Base-by-base conservation (phyloP, 2,888 invertebrate genomes). In the Poecilobothrus nobilitatus region DNA sequence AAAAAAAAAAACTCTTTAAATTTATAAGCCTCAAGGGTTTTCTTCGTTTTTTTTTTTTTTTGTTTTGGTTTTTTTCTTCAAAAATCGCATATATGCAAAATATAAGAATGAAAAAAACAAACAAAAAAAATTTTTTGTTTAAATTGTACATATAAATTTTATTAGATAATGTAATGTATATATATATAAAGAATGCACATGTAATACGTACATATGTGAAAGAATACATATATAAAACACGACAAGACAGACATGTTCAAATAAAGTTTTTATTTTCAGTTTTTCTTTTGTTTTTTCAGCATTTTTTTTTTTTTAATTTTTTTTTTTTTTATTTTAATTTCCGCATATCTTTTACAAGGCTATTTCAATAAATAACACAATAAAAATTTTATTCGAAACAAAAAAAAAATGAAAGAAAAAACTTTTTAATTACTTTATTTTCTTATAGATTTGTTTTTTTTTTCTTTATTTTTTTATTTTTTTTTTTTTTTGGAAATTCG, bases 1-100 rank as follows among this genome's bases (percentile, higher is more conserved):
- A 53, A 53, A 53, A 53, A 18, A 53, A 15, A 18, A 53, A 18
- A 18, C 53, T 53, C 18, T 53, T 53, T 12, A 53, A 53, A 53
- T 53, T 53, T 53, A 53, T 53, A 53, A 53, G 53, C 53, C 53
- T 53, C n/a, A 53, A 53, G 53, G 53, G 53, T 53, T 53, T 53
- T 6, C 18, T 18, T 18, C 18, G 7, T 53, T 15, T 53, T 53
- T 53, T 53, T 53, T 53, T 12, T 53, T 53, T 53, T 53, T 53
- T n/a, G 7, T 53, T 53, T 53, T 53, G 1, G 7, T 53, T 53
- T 41, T 9, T 41, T 41, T 41, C 9, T 41, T 41, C 27, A 27
- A 27, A 27, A 27, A 27, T 27, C 27, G 27, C 27, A 27, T 27
- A 27, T 27, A 27, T 27, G 27, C 27, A 27, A 27, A 27, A 27